Evolutionary conservation across 2,888 invertebrate species (phyloP).

Genomic region (Lepas anatifera): DNA sequence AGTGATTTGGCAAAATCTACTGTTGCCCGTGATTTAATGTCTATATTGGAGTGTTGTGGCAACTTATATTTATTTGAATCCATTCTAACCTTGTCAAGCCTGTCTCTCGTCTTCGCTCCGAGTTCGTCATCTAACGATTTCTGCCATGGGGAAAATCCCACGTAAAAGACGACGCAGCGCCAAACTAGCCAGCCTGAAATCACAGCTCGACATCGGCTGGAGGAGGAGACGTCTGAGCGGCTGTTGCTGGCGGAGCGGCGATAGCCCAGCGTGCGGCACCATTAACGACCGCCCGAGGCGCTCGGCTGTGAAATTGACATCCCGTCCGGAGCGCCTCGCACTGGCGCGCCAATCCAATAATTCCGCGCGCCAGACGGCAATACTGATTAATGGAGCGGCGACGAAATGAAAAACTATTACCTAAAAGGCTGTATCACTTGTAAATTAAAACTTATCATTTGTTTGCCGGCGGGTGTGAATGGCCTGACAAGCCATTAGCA

Average conservation of each 20-base stretch:
- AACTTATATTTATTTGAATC: too few species aligned
- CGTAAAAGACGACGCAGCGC: background rate
- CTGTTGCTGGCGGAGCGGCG: too few species aligned
- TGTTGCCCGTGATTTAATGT: too few species aligned
- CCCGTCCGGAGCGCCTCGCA: background rate
- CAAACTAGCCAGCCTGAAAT: background rate
- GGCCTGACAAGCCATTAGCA: slow-evolving; percentile 8
- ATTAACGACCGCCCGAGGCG: background rate
- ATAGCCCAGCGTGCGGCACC: background rate
- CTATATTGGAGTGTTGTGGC: too few species aligned
- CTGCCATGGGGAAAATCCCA: too few species aligned
- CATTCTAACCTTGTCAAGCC: too few species aligned
- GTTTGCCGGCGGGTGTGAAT: slow-evolving; percentile 8
- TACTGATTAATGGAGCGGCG: background rate
- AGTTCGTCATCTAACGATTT: too few species aligned
- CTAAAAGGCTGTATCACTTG: slow-evolving; percentile 12
- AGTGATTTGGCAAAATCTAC: too few species aligned
- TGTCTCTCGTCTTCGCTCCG: too few species aligned
- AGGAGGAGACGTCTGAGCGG: too few species aligned
- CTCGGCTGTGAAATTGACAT: slow-evolving; percentile 2
- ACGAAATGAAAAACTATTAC: slow-evolving; percentile 11
- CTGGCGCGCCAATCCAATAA: background rate
- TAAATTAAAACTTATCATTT: slow-evolving; percentile 11
- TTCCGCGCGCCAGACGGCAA: background rate
- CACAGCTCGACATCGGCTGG: too few species aligned